Evolutionary conservation across 2,888 invertebrate species (phyloP).

Genomic region (Nysson spinosus): DNA sequence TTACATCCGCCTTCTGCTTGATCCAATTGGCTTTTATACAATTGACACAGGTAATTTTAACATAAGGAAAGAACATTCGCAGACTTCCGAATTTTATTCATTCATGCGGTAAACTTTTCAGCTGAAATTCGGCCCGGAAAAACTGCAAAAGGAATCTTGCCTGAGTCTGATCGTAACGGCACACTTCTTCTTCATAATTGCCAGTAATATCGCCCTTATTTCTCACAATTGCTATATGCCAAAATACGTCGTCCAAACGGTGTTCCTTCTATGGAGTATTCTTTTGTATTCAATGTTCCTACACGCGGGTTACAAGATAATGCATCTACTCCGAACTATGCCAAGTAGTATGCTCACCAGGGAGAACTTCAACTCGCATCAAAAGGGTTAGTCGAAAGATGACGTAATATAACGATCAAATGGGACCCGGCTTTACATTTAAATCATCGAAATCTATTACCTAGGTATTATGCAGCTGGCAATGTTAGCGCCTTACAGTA

Average conservation of each 20-base stretch:
- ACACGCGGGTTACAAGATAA: conserved; percentile 79
- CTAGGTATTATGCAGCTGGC: conserved; percentile 79
- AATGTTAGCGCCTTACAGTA: conserved; percentile 79
- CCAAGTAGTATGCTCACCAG: conserved; percentile 76
- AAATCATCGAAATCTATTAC: too few species aligned
- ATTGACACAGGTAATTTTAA: conserved; percentile 78
- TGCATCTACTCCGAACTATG: conserved; percentile 76
- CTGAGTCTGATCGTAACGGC: conserved; percentile 79
- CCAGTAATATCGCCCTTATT: conserved; percentile 78
- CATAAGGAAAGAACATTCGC: too few species aligned
- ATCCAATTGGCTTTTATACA: conserved; percentile 80
- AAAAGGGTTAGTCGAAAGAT: conserved; percentile 77
- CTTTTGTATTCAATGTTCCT: conserved; percentile 80
- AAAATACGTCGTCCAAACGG: conserved; percentile 78
- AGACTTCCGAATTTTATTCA: too few species aligned
- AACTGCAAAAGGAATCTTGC: conserved; percentile 78
- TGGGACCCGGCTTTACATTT: too few species aligned
- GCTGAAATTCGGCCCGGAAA: conserved; percentile 79
- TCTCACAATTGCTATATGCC: conserved; percentile 77
- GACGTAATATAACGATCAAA: too few species aligned
- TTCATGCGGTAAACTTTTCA: conserved; percentile 66
- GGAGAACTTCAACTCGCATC: conserved; percentile 73
- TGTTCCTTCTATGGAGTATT: conserved; percentile 79
- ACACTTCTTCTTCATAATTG: conserved; percentile 79
- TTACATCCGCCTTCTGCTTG: conserved; percentile 80